Conservation (phyloP, 2,113 vertebrate species). For the Sinosuthora webbiana region DNA sequence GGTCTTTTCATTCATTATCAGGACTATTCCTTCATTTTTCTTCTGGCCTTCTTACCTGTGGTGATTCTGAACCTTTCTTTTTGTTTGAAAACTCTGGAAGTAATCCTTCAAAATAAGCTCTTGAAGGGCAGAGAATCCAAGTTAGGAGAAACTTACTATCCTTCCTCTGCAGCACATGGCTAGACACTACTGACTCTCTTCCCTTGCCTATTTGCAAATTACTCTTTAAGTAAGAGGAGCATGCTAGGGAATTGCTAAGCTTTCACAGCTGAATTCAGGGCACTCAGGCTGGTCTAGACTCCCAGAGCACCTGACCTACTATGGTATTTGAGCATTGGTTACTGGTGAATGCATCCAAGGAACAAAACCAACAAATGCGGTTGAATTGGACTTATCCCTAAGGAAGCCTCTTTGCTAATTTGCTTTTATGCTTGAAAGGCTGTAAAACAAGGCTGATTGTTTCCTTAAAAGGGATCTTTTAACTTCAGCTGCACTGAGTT, state of each 20-base stretch:
- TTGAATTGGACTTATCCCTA: background rate
- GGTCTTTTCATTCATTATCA: background rate
- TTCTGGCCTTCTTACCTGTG: background rate
- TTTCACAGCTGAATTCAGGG: background rate
- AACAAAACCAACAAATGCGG: background rate
- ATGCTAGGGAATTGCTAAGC: background rate
- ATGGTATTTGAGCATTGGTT: background rate
- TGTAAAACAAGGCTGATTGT: background rate
- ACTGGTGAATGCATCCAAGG: background rate
- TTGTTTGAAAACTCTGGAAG: background rate
- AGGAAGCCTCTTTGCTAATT: background rate
- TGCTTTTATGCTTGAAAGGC: background rate
- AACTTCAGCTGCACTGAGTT: background rate
- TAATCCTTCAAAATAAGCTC: background rate
- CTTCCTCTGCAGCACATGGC: background rate
- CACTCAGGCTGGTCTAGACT: background rate
- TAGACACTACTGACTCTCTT: background rate
- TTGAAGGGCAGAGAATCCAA: background rate
- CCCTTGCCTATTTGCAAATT: background rate
- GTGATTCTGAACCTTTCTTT: background rate
- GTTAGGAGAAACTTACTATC: background rate
- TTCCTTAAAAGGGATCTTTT: background rate
- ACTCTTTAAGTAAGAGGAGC: background rate
- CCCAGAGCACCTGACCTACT: background rate
- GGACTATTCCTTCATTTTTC: background rate